Conservation (phyloP, 37 sponge, comb jelly and placozoan genomes). For the Lycopodina hypogea region DNA sequence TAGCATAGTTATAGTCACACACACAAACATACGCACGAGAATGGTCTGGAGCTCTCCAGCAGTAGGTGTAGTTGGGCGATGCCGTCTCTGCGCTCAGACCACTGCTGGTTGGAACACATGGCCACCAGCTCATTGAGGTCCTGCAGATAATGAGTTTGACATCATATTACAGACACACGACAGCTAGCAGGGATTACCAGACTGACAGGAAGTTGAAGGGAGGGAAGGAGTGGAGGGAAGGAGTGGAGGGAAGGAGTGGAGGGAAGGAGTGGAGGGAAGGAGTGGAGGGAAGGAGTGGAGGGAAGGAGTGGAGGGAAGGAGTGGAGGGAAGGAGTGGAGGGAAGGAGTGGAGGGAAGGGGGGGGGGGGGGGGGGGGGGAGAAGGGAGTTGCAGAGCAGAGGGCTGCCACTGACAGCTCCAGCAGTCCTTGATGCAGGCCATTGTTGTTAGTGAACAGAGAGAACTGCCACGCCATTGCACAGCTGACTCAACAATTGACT, state of each 20-base stretch:
- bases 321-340: too few relatives aligned
- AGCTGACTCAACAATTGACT: too few relatives aligned
- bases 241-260: too few relatives aligned
- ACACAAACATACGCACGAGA: conserved; percentile 42
- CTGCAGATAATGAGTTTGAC: too few relatives aligned
- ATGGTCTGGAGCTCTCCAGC: conserved; percentile 49
- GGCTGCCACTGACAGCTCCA: conserved; percentile 15
- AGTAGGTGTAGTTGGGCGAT: conserved; percentile 71
- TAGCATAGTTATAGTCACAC: neutral
- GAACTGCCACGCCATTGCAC: neutral
- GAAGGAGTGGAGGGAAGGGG: too few relatives aligned
- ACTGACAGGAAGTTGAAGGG: too few relatives aligned
- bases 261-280: too few relatives aligned
- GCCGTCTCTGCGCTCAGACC: conserved; percentile 80
- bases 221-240: too few relatives aligned
- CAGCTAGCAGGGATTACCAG: too few relatives aligned
- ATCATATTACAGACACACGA: too few relatives aligned
- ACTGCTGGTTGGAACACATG: conserved; percentile 54
- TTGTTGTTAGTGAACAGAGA: conserved; percentile 5
- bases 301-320: too few relatives aligned
- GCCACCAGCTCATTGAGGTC: conserved; percentile 64
- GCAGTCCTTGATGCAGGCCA: neutral
- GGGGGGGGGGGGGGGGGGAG: neutral
- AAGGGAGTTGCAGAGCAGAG: neutral
- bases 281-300: too few relatives aligned